Evolutionary conservation across 2,888 invertebrate species (phyloP), one percentile per base, ranked within the genome.

Genomic region (Dyspetes luteomarginatus): DNA sequence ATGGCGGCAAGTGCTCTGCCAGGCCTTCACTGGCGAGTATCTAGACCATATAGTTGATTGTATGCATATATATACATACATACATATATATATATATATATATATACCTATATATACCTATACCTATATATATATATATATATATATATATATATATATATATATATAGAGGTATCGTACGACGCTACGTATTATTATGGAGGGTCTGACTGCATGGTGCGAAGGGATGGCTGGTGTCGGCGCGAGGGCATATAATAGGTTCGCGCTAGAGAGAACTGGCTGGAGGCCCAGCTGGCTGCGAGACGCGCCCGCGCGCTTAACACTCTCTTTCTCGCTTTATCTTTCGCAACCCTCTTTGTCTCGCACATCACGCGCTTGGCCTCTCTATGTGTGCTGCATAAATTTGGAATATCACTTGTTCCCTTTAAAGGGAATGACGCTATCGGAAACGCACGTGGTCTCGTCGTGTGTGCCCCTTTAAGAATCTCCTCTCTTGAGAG

Each of bases 381-480:
- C 7, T 50, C 17, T 50, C 19, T 9, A 3, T 17, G 15, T 41
- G 41, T 9, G n/a, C 9, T n/a, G 7, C 50, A 80, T 85, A 83
- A 86, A 87, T 86, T 87, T 74, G 30, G 69, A 80, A 86, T 87
- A 86, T 84, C 84, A 82, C 73, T 79, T 72, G 78, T 76, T 83
- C 83, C 65, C 88, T 84, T 88, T 88, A 86, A 88, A 83, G 81
- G 68, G 73, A 74, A 84, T 52, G 12, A 36, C 12, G 36, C 9
- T 36, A 36, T 36, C 36, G 36, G 9, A 7, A 7, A 12, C 12
- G 36, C 36, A 36, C 36, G 36, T 36, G 36, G 36, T 9, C 36
- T 36, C 36, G 36, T 12, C 12, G 36, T n/a, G 36, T 36, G 7
- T 3, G 12, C 36, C 36, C 36, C 36, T 36, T 36, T 36, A 36